Evolutionary conservation across 2,797 vertebrate genomes (phyloP), one percentile per base, ranked within the genome.

Genomic region (Parauchenoglanis punctatus): DNA sequence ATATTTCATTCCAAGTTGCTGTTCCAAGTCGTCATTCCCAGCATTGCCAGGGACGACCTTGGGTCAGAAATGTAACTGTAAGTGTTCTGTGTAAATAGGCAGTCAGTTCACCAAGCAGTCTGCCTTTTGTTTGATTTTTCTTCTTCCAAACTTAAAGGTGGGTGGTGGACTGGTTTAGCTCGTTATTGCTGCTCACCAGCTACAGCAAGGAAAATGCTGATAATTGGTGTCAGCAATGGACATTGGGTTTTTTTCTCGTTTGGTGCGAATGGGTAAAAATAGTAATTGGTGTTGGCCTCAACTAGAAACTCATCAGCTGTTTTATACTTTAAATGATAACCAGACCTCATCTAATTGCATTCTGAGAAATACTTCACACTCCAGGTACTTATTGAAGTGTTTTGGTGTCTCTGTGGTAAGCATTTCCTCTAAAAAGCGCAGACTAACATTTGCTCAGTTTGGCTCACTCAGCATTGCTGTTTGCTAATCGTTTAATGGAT

Each of bases 11-110:
- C 25, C 25, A n/a, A 18, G 49, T 6, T 87, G 72, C 61, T 58
- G 49, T 35, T 82, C 81, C 23, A 56, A 46, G 82, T 72, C 61
- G 49, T 83, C 88, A 87, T 89, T 86, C 75, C 76, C 58, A 76
- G 56, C 76, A 58, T 85, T 85, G 67, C 67, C 10, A 76, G 82
- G 17, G 63, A 72, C 17, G 23, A 81, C 80, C 72, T 73, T 28
- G n/a, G 54, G 52, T 67, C 52, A 83, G 23, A 77, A 73, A 82
- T 25, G 7, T 28, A 72, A 54, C 49, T 84, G 18, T 73, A 15
- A 54, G 13, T 49, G 59, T 56, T 80, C 18, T 76, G 23, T 84
- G 73, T 84, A 78, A 87, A 78, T 78, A 68, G 73, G 18, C n/a
- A 54, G 70, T 84, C 35, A 20, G 35, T 83, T 77, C 28, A 20